Evolutionary conservation across 2,888 invertebrate genomes (phyloP).

Genomic region (Hirtodrosophila histrioides): DNA sequence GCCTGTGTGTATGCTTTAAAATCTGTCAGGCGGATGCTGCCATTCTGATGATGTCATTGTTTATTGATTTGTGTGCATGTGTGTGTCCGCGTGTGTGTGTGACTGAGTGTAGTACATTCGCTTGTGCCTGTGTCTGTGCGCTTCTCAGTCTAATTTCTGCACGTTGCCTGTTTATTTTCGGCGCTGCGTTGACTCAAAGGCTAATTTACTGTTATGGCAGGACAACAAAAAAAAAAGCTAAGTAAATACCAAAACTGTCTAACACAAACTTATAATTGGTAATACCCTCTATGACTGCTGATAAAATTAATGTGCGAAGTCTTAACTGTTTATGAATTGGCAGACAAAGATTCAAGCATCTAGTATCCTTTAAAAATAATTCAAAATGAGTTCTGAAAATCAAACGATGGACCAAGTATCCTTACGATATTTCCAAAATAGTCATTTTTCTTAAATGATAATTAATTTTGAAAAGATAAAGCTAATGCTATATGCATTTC

Average conservation of each 20-base stretch:
- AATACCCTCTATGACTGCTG: not conserved
- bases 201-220: conserved; percentile 49
- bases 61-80: conserved; percentile 69
- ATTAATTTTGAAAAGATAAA: too few relatives aligned
- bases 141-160: conserved; percentile 46
- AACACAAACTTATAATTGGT: not conserved
- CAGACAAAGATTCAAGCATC: too few relatives aligned
- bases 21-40: conserved; percentile 59
- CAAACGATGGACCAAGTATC: too few relatives aligned
- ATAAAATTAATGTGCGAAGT: too few relatives aligned
- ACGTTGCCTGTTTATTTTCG: conserved; percentile 59
- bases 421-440: too few relatives aligned
- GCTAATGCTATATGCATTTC: too few relatives aligned
- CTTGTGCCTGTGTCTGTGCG: conserved; percentile 10
- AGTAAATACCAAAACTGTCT: not conserved
- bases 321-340: too few relatives aligned
- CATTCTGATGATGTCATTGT: conserved; percentile 72
- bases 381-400: too few relatives aligned
- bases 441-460: too few relatives aligned
- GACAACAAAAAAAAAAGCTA: conserved; percentile 1
- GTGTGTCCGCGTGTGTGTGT: conserved; percentile 9
- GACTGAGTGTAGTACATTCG: not conserved
- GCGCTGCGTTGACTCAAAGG: conserved; percentile 51
- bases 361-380: too few relatives aligned
- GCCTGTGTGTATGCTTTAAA: conserved; percentile 62